These are phyloP conservation scores for Ophioderma brevispina DNA, from an alignment of 35 echinoderm and acorn worm genomes.

Conservation along the genomic window DNA sequence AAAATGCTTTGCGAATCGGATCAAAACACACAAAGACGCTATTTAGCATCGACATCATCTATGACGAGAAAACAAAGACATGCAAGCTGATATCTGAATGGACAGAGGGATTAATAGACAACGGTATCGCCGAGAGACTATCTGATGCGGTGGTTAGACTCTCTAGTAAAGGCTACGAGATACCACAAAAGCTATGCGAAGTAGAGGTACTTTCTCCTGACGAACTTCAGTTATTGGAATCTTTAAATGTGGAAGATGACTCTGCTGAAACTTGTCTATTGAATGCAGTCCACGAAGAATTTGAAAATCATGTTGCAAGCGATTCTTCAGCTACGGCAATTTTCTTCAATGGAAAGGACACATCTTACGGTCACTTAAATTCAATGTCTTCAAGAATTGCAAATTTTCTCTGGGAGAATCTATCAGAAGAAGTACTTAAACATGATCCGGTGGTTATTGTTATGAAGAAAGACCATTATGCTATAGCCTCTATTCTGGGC, in stretches of 20 bases:
- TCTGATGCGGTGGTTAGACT: not conserved
- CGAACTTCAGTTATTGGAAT: slow-evolving; percentile 4
- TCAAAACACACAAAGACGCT: slow-evolving; percentile 9
- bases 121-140: not conserved
- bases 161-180: not conserved
- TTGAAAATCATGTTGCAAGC: not conserved
- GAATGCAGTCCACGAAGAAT: not conserved
- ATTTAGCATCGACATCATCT: slow-evolving; percentile 5
- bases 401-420: not conserved
- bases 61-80: not conserved
- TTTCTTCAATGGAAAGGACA: not conserved
- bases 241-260: not conserved
- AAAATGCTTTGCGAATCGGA: not conserved
- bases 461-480: slow-evolving; percentile 8
- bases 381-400: not conserved
- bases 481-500: not conserved
- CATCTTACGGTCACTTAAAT: not conserved
- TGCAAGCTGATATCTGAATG: not conserved
- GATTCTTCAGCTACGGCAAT: not conserved
- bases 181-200: not conserved
- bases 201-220: not conserved
- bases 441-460: not conserved
- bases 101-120: not conserved
- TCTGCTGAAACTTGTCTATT: not conserved
- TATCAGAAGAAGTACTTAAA: not conserved